Percentiles rank a stretch among this genome's conserved stretches.
These are phyloP conservation scores for Neodiprion fabricii DNA, from an alignment of 1,140 invertebrate species.

Conservation along the genomic window DNA sequence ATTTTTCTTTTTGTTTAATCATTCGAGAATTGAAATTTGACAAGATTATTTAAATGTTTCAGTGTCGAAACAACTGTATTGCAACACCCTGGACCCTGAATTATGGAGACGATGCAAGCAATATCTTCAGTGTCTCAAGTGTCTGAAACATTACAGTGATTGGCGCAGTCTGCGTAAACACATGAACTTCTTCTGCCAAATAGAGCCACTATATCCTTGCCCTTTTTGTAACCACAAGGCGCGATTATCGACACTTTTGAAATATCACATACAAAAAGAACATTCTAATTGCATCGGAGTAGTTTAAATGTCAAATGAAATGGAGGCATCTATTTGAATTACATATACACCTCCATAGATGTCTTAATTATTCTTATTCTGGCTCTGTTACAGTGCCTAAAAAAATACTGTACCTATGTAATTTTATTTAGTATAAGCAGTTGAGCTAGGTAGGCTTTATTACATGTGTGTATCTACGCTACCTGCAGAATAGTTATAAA, in stretches of 20 bases:
- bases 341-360: too few relatives aligned
- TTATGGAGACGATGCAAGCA: slow-evolving; percentile 45
- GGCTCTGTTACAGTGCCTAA: too few relatives aligned
- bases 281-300: slow-evolving; percentile 37
- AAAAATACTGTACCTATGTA: too few relatives aligned
- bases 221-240: slow-evolving; percentile 53
- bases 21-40: too few relatives aligned
- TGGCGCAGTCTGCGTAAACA: slow-evolving; percentile 55
- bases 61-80: slow-evolving; percentile 31
- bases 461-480: too few relatives aligned
- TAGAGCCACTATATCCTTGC: slow-evolving; percentile 58
- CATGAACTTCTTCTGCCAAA: slow-evolving; percentile 62
- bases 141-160: slow-evolving; percentile 46
- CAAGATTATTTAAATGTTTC: neutral
- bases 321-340: too few relatives aligned
- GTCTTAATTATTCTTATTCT: too few relatives aligned
- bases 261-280: slow-evolving; percentile 44
- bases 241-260: slow-evolving; percentile 44
- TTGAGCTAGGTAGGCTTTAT: too few relatives aligned
- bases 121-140: slow-evolving; percentile 46
- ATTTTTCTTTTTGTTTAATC: too few relatives aligned
- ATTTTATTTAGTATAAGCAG: too few relatives aligned
- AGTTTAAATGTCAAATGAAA: too few relatives aligned
- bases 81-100: slow-evolving; percentile 42
- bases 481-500: too few relatives aligned